Evolutionary conservation across 2,888 invertebrate species (phyloP).

Genomic region (Luperina nickerlii): DNA sequence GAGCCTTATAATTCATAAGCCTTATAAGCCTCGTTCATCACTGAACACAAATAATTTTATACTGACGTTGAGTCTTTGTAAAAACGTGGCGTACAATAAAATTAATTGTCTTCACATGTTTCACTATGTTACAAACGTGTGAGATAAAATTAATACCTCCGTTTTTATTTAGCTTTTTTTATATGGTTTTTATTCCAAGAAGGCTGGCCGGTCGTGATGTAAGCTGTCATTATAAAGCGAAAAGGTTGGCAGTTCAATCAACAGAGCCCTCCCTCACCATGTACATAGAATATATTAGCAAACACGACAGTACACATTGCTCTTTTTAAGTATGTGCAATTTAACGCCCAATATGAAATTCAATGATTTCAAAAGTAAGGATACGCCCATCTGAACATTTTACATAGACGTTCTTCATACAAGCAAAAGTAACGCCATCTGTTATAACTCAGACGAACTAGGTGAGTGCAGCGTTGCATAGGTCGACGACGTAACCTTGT

Average conservation of each 20-base stretch:
- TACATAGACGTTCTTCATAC: no score
- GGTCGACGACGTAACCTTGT: no score
- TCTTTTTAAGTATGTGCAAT: conserved; percentile 6
- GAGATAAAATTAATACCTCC: conserved; percentile 22
- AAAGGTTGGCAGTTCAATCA: conserved; percentile 45
- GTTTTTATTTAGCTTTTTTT: conserved; percentile 41
- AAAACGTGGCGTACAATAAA: conserved; percentile 43
- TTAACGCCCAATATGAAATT: neutral
- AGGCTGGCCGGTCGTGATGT: conserved; percentile 34
- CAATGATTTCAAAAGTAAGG: no score
- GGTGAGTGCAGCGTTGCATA: no score
- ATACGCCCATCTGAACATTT: no score
- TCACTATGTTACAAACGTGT: conserved; percentile 21
- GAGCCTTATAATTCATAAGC: no score
- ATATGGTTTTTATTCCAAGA: conserved; percentile 34
- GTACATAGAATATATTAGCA: conserved; percentile 16
- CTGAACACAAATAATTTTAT: conserved; percentile 6
- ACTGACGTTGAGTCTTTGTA: conserved; percentile 11
- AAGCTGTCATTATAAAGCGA: conserved; percentile 39
- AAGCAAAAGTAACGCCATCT: no score
- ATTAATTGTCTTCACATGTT: conserved; percentile 54
- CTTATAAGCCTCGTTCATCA: conserved; percentile 1
- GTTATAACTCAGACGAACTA: no score
- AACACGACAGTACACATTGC: conserved; percentile 5
- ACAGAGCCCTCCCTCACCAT: conserved; percentile 18